Percentiles rank a stretch among this genome's conserved stretches.
These are phyloP conservation scores for Dorcus hopei DNA, from an alignment of 2,888 invertebrate genomes.

Conservation along the genomic window DNA sequence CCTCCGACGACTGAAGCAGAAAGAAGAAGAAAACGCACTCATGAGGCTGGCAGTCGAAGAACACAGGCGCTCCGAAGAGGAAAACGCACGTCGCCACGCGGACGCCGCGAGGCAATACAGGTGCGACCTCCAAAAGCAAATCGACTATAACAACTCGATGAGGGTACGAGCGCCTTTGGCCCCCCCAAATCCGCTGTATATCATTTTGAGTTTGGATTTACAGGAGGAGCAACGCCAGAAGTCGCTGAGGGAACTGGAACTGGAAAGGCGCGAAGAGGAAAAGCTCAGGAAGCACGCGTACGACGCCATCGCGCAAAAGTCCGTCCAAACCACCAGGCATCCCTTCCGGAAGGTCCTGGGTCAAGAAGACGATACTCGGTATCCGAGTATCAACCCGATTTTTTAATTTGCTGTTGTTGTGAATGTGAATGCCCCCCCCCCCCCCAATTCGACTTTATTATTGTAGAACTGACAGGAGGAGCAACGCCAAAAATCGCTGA, in stretches of 20 bases:
- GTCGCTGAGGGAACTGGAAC: constrained; percentile 36
- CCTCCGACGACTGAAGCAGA: constrained; percentile 32
- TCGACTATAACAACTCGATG: constrained; percentile 41
- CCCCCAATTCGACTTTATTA: too few species aligned
- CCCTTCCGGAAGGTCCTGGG: constrained; percentile 42
- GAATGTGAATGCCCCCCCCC: too few species aligned
- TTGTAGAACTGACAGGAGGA: too few species aligned
- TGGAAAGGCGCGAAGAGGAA: constrained; percentile 41
- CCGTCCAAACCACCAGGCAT: constrained; percentile 35
- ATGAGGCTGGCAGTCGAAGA: constrained; percentile 36
- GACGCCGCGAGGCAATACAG: constrained; percentile 38
- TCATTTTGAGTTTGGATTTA: too few species aligned
- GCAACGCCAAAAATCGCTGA: too few species aligned
- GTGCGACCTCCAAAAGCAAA: constrained; percentile 44
- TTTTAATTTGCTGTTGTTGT: too few species aligned
- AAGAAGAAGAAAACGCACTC: constrained; percentile 43
- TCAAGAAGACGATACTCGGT: constrained; percentile 30
- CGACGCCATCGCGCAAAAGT: constrained; percentile 31
- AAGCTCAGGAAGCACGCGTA: constrained; percentile 36
- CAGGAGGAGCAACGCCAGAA: constrained; percentile 41
- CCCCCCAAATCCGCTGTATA: too few species aligned
- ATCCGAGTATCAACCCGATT: too few species aligned
- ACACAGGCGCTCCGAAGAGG: constrained; percentile 39
- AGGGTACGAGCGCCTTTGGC: constrained; percentile 33
- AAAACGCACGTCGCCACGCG: constrained; percentile 36